phyloP scores from a whole-genome alignment of 2,797 vertebrate genomes.

The Phrynocephalus vlangalii region DNA sequence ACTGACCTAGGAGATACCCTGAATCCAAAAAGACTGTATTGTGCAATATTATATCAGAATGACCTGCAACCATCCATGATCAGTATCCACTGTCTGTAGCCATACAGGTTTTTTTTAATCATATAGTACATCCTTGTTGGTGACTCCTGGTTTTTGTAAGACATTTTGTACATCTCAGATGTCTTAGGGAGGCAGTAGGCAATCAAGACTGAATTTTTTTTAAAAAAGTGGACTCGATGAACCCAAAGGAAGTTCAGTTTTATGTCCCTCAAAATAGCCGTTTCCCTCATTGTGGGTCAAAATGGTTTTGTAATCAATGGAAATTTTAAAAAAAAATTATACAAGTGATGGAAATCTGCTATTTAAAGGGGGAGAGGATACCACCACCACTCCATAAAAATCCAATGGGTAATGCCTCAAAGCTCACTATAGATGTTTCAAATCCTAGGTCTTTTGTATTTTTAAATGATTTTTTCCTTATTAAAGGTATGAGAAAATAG shows the following conservation, averaged over 20 bases:
- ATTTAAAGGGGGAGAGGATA: not conserved
- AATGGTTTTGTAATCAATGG: not conserved
- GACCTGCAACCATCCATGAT: not conserved
- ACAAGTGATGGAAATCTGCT: not conserved
- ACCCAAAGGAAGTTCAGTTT: not conserved
- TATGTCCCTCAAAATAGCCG: not conserved
- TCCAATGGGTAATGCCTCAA: not conserved
- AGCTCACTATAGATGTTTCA: not conserved
- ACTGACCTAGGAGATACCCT: not conserved
- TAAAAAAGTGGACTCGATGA: not conserved
- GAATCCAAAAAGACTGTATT: constrained; percentile 10
- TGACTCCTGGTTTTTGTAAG: constrained; percentile 31
- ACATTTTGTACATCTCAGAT: constrained; percentile 6
- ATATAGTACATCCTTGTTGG: not conserved
- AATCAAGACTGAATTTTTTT: not conserved
- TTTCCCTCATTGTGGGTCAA: not conserved
- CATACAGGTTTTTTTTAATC: constrained; percentile 1
- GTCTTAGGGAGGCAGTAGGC: not conserved
- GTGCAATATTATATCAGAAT: constrained; percentile 22
- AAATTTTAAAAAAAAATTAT: not conserved
- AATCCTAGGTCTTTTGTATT: constrained; percentile 32
- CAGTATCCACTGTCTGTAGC: not conserved
- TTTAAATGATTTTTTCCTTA: constrained; percentile 37
- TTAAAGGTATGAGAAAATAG: constrained; percentile 26
- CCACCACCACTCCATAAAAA: too few relatives aligned